Evolutionary conservation across 2,113 vertebrate species (phyloP).

Genomic region (Xenopus borealis): DNA sequence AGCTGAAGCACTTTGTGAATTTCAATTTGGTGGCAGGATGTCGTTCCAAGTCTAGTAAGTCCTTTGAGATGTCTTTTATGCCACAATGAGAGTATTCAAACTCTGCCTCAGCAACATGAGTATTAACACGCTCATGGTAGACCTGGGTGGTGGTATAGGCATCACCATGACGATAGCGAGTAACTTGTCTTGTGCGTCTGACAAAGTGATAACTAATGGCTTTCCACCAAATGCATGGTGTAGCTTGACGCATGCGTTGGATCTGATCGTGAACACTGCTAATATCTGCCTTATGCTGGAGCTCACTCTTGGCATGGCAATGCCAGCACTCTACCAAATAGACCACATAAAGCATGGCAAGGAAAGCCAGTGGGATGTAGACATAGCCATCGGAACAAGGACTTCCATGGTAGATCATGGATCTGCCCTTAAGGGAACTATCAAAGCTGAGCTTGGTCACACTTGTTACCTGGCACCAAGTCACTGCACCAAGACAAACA

Average conservation of each 20-base stretch:
- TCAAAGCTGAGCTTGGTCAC: constrained; percentile 86
- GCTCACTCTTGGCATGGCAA: constrained; percentile 74
- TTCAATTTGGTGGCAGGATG: constrained; percentile 76
- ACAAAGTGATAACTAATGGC: constrained; percentile 91
- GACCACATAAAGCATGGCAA: constrained; percentile 80
- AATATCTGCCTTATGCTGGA: constrained; percentile 77
- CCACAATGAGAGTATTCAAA: constrained; percentile 82
- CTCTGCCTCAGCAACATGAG: constrained; percentile 83
- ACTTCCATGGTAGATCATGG: constrained; percentile 89
- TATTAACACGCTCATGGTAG: constrained; percentile 87
- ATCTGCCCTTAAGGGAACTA: constrained; percentile 75
- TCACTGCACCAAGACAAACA: constrained; percentile 76
- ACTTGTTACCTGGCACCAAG: constrained; percentile 83
- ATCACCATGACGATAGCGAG: constrained; percentile 82
- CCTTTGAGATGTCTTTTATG: constrained; percentile 81
- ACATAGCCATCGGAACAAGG: constrained; percentile 84
- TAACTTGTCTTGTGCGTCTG: constrained; percentile 80
- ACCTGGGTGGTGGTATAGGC: constrained; percentile 86
- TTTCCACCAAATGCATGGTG: constrained; percentile 90
- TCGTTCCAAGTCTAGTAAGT: constrained; percentile 77
- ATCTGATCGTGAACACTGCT: constrained; percentile 84
- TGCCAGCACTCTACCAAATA: constrained; percentile 92
- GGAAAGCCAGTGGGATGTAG: constrained; percentile 84
- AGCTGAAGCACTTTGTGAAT: constrained; percentile 92
- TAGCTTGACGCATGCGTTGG: constrained; percentile 79